phyloP scores from a whole-genome alignment of 2,113 vertebrate genomes.

The Gallinago paraguaiae region DNA sequence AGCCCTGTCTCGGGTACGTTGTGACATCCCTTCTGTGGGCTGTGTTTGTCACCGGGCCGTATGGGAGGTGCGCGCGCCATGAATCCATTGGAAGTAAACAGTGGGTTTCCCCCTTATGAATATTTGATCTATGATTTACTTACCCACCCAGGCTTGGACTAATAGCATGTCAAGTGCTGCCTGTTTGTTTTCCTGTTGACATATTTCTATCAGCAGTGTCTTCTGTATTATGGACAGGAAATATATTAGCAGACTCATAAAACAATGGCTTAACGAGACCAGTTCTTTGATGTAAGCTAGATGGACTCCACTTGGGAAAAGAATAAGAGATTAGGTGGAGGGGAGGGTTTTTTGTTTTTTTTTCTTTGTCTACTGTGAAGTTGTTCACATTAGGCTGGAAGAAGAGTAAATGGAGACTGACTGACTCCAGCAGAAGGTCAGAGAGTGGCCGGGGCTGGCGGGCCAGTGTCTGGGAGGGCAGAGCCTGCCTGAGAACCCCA shows the following conservation, averaged over 20 bases:
- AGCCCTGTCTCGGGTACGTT: not conserved
- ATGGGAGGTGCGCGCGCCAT: constrained; percentile 32
- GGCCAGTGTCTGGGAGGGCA: not conserved
- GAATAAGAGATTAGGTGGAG: constrained; percentile 19
- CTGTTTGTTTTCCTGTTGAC: constrained; percentile 67
- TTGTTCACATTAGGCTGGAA: constrained; percentile 40
- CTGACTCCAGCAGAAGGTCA: constrained; percentile 53
- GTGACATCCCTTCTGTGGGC: not conserved
- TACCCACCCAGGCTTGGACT: constrained; percentile 35
- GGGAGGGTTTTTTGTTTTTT: not conserved
- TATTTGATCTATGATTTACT: constrained; percentile 64
- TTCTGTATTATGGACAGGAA: constrained; percentile 57
- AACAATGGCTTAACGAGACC: constrained; percentile 51
- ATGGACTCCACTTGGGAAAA: constrained; percentile 49
- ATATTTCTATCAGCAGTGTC: constrained; percentile 63
- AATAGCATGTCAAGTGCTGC: constrained; percentile 64
- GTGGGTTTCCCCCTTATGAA: not conserved
- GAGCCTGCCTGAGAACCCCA: not conserved
- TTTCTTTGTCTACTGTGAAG: constrained; percentile 30
- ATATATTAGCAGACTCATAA: constrained; percentile 49
- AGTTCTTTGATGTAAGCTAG: constrained; percentile 57
- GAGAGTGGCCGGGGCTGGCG: not conserved
- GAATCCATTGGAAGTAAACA: constrained; percentile 61
- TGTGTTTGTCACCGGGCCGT: not conserved
- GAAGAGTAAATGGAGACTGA: constrained; percentile 53